Percentiles rank a stretch among this genome's conserved stretches.
Evolutionary conservation across 1,140 invertebrate genomes (phyloP).

Genomic region (Pogonus chalceus): DNA sequence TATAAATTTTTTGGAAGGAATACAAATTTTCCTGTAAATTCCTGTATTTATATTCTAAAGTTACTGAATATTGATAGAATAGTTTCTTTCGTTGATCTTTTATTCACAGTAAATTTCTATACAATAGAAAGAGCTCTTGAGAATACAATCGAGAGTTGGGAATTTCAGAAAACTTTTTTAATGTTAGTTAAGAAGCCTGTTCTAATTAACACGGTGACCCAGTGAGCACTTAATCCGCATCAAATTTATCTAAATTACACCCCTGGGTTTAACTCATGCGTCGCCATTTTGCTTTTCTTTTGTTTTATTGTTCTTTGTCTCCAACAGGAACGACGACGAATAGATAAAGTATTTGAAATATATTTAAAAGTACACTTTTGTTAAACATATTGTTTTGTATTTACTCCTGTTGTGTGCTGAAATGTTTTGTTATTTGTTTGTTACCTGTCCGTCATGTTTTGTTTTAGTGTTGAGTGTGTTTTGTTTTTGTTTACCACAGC

Average conservation of each 20-base stretch:
- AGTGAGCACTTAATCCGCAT: slow-evolving; percentile 18
- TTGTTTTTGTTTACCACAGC: background rate
- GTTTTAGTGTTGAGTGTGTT: background rate
- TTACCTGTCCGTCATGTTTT: slow-evolving; percentile 5
- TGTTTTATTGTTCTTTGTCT: background rate
- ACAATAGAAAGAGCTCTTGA: too few relatives aligned
- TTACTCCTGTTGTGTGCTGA: background rate
- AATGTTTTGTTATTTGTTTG: background rate
- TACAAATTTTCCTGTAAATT: too few relatives aligned
- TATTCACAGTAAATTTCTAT: too few relatives aligned
- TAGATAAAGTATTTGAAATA: too few relatives aligned
- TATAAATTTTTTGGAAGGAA: too few relatives aligned
- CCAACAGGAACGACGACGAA: slow-evolving; percentile 1
- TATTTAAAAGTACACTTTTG: too few relatives aligned
- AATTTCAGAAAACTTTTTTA: background rate
- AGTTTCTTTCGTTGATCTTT: too few relatives aligned
- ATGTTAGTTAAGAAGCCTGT: background rate
- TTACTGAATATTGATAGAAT: too few relatives aligned
- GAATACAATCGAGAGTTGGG: background rate
- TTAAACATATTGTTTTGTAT: too few relatives aligned
- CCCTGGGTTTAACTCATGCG: slow-evolving; percentile 6
- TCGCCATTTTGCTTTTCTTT: background rate
- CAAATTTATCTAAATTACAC: slow-evolving; percentile 12
- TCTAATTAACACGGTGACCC: slow-evolving; percentile 14
- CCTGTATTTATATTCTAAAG: too few relatives aligned